Base-by-base conservation (phyloP, 2,888 invertebrate species). In the Ophion costatus region DNA sequence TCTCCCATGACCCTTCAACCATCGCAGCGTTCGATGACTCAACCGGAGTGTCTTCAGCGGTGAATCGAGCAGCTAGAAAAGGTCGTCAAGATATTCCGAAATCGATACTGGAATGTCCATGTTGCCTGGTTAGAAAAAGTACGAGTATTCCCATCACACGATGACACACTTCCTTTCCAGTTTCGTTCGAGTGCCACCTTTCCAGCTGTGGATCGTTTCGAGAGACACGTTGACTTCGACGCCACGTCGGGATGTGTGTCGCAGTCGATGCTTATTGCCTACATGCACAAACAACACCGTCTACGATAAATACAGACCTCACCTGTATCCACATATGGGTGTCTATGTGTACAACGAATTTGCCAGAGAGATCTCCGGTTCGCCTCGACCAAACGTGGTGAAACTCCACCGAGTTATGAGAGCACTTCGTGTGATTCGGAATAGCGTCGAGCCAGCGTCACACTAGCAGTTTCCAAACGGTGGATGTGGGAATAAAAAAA, bases 341-440 rank as follows among this genome's bases (percentile, higher is more conserved):
- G 38, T 24, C 10, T 29, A 29, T 56, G 29, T 20, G 20, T 56
- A 66, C 42, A 67, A 61, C 45, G 29, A 70, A 69, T 70, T 78
- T 22, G 70, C 78, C 64, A 57, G 79, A 71, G 71, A 80, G 64
- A 56, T 77, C 56, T 22, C 70, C 71, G 75, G 75, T 64, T 57
- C 57, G 64, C 57, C 70, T 22, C 45, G 56, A 76, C 38, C 80
- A 63, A 33, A 61, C 33, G 73, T 67, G 71, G 56, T 38, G 73
- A 42, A 57, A 61, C 73, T 71, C 75, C 45, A 73, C 77, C 51
- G 73, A 82, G 78, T 78, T 75, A 82, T 78, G 71, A 82, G 82
- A 79, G 78, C 69, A 66, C 81, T 79, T 33, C 57, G 79, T 73
- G 70, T 66, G 84, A 84, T 79, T 57, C 82, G 67, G 75, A 74